Conservation (phyloP, 2,113 vertebrate species). For the Lethenteron reissneri region DNA sequence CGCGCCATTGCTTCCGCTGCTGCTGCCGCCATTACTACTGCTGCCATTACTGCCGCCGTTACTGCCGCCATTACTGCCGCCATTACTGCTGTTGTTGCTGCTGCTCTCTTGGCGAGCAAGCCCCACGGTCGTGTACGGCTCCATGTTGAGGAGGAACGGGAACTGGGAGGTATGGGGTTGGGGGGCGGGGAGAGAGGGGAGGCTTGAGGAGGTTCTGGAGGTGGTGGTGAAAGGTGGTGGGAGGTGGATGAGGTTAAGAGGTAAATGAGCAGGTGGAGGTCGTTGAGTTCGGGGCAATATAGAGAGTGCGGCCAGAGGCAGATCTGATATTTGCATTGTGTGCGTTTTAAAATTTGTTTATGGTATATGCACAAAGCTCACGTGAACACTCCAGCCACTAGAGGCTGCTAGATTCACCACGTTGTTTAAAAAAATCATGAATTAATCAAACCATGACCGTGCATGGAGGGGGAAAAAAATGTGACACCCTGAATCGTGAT, state of each 20-base stretch:
- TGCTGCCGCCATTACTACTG: background rate
- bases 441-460: too few relatives aligned
- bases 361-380: too few relatives aligned
- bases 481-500: too few relatives aligned
- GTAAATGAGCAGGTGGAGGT: background rate
- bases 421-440: too few relatives aligned
- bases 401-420: too few relatives aligned
- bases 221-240: too few relatives aligned
- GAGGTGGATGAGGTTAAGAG: background rate
- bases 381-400: too few relatives aligned
- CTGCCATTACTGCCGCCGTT: background rate
- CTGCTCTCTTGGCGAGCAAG: conserved; percentile 69
- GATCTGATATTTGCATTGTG: background rate
- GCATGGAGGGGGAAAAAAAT: too few relatives aligned
- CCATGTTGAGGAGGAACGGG: conserved; percentile 96
- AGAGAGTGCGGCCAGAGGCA: background rate
- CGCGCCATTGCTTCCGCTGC: background rate
- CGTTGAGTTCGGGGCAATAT: background rate
- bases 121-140: conserved; percentile 86
- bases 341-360: background rate
- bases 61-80: background rate
- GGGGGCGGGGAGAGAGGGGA: background rate
- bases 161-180: conserved; percentile 31
- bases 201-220: fast-evolving
- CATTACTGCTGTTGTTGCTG: background rate